Percentiles rank a stretch among this genome's conserved stretches.
phyloP scores from a whole-genome alignment of 2,113 vertebrate species.

The Mastomys coucha region DNA sequence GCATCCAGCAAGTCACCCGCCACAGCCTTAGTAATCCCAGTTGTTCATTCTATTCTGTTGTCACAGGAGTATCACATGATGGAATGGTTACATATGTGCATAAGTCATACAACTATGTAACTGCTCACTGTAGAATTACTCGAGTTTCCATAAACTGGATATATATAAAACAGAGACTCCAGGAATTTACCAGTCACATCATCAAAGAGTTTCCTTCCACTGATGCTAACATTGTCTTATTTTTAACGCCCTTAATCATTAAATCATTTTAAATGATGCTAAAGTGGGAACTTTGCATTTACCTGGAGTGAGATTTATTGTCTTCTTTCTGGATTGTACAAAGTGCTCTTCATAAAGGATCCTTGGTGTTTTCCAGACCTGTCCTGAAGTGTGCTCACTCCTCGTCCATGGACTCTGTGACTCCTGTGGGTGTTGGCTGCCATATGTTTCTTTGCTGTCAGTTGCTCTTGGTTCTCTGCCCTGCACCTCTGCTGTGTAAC shows the following conservation, averaged over 20 bases:
- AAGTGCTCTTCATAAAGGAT: neutral
- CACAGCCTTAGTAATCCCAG: neutral
- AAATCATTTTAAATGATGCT: neutral
- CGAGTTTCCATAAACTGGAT: neutral
- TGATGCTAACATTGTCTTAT: neutral
- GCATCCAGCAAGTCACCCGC: neutral
- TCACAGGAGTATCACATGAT: neutral
- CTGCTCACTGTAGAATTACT: neutral
- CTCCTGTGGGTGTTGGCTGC: neutral
- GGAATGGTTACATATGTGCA: neutral
- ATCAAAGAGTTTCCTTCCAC: neutral
- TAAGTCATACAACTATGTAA: neutral
- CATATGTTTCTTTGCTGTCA: neutral
- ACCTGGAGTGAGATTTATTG: neutral
- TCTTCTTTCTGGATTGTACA: neutral
- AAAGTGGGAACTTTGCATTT: neutral
- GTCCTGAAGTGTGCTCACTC: neutral
- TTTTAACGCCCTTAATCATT: slow-evolving; percentile 15
- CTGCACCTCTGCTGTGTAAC: neutral
- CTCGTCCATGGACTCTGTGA: neutral
- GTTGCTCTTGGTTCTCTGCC: neutral
- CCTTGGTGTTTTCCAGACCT: neutral
- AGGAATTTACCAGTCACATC: neutral
- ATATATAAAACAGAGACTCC: neutral
- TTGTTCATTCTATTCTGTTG: neutral